These are phyloP conservation scores for Phyto melanocephala DNA, from an alignment of 2,888 invertebrate genomes.

Conservation along the genomic window DNA sequence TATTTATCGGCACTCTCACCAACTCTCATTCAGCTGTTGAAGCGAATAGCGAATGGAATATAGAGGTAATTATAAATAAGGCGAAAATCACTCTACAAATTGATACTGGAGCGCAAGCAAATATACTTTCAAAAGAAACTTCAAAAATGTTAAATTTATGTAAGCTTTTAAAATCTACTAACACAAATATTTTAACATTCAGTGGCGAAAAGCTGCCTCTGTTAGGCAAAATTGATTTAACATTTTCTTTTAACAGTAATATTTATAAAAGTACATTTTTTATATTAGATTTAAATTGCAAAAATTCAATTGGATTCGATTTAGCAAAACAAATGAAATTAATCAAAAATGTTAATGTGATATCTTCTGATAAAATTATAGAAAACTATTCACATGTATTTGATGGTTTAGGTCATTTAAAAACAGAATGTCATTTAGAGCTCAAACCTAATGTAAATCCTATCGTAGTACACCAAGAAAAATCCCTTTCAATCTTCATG, in stretches of 20 bases:
- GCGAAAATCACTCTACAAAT: neutral
- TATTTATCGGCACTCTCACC: neutral
- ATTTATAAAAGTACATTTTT: too few relatives aligned
- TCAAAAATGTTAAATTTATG: neutral
- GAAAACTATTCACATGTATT: neutral
- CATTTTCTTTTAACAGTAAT: neutral
- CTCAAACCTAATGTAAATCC: slow-evolving; percentile 10
- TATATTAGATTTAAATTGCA: neutral
- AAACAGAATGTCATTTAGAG: slow-evolving; percentile 36
- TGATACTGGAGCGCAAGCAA: neutral
- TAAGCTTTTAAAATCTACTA: neutral
- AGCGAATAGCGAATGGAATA: neutral
- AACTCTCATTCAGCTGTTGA: neutral
- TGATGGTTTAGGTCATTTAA: slow-evolving; percentile 30
- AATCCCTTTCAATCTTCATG: slow-evolving; percentile 43
- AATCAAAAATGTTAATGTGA: neutral
- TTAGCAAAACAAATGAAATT: neutral
- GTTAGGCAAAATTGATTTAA: neutral
- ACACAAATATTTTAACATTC: neutral
- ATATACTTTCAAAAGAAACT: neutral
- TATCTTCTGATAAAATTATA: neutral
- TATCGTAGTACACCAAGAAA: slow-evolving; percentile 25
- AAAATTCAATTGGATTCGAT: neutral
- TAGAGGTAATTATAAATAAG: neutral
- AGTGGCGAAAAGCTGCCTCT: neutral